phyloP scores from a whole-genome alignment of 2,888 invertebrate genomes.

The Pristionchus japonicus region DNA sequence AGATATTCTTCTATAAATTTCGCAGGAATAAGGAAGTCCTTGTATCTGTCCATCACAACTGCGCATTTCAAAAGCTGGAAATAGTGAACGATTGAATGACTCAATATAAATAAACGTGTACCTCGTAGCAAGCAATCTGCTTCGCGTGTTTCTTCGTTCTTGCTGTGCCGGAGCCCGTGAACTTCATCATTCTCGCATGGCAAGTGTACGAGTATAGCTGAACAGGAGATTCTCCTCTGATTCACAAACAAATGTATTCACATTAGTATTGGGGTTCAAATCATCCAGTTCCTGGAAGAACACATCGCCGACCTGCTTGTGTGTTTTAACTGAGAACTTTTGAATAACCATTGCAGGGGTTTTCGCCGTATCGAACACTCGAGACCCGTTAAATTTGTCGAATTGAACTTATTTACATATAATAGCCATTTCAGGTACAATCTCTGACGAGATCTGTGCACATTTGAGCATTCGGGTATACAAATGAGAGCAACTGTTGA shows the following conservation, averaged over 20 bases:
- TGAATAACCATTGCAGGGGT: neutral
- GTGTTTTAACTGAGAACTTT: neutral
- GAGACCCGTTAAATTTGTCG: no score
- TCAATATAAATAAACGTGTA: neutral
- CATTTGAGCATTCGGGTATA: no score
- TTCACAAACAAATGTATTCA: neutral
- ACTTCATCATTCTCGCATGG: neutral
- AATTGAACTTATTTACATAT: no score
- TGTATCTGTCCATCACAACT: constrained; percentile 47
- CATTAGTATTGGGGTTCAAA: neutral
- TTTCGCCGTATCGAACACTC: neutral
- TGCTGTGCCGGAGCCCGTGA: constrained; percentile 34
- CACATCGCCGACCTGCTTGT: neutral
- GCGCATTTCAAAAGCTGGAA: constrained; percentile 46
- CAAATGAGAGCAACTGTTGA: no score
- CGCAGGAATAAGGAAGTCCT: constrained; percentile 57
- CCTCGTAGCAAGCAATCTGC: constrained; percentile 52
- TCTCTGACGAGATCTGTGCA: no score
- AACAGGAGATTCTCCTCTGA: neutral
- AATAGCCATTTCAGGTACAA: no score
- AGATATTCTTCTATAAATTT: constrained; percentile 52
- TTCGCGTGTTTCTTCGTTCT: constrained; percentile 56
- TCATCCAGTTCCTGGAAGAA: neutral
- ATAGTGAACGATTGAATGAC: neutral
- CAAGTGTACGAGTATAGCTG: neutral